phyloP scores from a whole-genome alignment of 2,113 vertebrate species.

The Panurus biarmicus region DNA sequence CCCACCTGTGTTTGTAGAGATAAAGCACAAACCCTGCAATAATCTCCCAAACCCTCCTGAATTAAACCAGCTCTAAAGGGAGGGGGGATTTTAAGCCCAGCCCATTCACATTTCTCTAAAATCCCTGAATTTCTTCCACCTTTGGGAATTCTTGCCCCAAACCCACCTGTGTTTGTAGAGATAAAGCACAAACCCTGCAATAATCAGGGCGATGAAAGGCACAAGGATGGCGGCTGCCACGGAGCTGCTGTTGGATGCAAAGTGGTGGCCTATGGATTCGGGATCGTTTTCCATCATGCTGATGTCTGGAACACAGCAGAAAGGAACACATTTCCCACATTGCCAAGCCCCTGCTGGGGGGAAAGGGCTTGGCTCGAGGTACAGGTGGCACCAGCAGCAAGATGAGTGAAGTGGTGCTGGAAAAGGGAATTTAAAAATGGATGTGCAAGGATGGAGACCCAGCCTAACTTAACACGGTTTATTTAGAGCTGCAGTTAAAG shows the following conservation, averaged over 20 bases:
- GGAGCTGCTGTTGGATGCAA: conserved; percentile 97
- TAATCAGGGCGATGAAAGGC: conserved; percentile 99
- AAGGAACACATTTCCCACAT: neutral
- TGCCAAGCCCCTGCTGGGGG: neutral
- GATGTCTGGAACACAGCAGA: conserved; percentile 63
- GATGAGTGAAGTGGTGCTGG: neutral
- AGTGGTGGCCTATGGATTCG: conserved; percentile 85
- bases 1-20: conserved; percentile 85
- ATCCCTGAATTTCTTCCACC: neutral
- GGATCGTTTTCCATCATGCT: conserved; percentile 76
- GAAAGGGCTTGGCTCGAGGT: neutral
- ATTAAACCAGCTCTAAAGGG: neutral
- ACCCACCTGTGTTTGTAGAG: conserved; percentile 98
- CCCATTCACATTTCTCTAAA: neutral
- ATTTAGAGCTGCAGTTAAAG: neutral
- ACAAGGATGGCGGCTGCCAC: conserved; percentile 97
- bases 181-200: conserved; percentile 97
- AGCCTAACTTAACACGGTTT: neutral
- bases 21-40: conserved; percentile 96
- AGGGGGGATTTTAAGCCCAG: neutral
- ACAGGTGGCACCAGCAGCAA: neutral
- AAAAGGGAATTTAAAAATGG: neutral
- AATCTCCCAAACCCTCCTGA: conserved; percentile 56
- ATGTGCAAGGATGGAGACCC: neutral
- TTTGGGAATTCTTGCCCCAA: neutral